Evolutionary conservation across 2,113 vertebrate species (phyloP).

Genomic region (Takifugu bimaculatus): DNA sequence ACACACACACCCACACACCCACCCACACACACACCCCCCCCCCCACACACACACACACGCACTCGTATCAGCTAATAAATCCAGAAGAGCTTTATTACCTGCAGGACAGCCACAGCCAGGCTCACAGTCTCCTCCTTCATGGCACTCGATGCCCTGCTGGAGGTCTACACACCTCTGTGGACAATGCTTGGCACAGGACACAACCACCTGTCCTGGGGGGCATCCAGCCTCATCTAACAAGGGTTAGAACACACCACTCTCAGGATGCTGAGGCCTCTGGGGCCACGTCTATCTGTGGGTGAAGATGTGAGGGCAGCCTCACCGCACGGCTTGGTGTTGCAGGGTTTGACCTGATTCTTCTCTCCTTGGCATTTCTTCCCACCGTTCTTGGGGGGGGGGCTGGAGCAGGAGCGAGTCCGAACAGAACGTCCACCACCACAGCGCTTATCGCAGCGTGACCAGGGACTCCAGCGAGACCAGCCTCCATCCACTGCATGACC

Average conservation of each 20-base stretch:
- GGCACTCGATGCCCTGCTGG: constrained; percentile 82
- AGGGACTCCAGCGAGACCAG: constrained; percentile 87
- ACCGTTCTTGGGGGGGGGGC: constrained; percentile 88
- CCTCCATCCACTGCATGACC: constrained; percentile 75
- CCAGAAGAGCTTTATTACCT: constrained; percentile 55
- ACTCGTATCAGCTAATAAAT: constrained; percentile 18
- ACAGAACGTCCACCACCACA: constrained; percentile 82
- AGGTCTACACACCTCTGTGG: constrained; percentile 83
- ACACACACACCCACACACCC: constrained; percentile 20
- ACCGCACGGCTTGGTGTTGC: constrained; percentile 84
- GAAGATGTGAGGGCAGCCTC: constrained; percentile 24
- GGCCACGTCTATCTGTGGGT: neutral
- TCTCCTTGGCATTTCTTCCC: constrained; percentile 80
- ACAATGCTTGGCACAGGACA: constrained; percentile 79
- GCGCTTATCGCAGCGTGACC: constrained; percentile 83
- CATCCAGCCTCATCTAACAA: constrained; percentile 73
- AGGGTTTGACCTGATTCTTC: constrained; percentile 81
- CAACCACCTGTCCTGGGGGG: constrained; percentile 73
- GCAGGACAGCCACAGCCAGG: constrained; percentile 79
- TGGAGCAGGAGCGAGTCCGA: constrained; percentile 81
- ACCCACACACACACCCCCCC: too few species aligned
- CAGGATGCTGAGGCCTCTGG: constrained; percentile 6
- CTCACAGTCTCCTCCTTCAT: constrained; percentile 71
- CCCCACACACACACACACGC: constrained; percentile 11
- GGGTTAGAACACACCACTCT: constrained; percentile 21